Evolutionary conservation across 2,888 invertebrate species (phyloP).

Genomic region (Drosophila meridiana): DNA sequence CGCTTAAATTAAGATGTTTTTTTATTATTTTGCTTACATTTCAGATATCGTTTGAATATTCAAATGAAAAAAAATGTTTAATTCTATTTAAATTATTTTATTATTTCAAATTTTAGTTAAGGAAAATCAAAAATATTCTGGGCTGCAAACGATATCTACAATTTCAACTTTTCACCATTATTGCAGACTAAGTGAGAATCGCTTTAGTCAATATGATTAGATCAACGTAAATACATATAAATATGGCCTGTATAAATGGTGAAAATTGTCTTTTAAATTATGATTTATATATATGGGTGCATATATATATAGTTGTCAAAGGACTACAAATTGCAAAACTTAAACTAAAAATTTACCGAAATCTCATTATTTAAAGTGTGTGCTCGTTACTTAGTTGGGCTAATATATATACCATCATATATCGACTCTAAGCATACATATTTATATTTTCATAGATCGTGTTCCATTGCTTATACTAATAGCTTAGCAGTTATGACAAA

Average conservation of each 20-base stretch:
- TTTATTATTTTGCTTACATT: constrained; percentile 10
- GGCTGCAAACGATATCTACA: constrained; percentile 40
- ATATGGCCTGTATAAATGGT: constrained; percentile 59
- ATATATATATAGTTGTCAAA: constrained; percentile 14
- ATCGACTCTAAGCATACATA: constrained; percentile 24
- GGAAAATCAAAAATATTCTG: constrained; percentile 9
- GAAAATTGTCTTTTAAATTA: constrained; percentile 29
- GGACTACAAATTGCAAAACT: constrained; percentile 40
- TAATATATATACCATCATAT: constrained; percentile 28
- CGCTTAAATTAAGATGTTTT: background rate
- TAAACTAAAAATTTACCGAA: constrained; percentile 40
- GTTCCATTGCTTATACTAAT: constrained; percentile 34
- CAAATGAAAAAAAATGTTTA: background rate
- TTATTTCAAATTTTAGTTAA: background rate
- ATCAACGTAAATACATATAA: constrained; percentile 55
- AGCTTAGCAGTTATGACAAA: constrained; percentile 72
- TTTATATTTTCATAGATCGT: constrained; percentile 22
- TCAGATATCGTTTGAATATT: constrained; percentile 25
- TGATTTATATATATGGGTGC: background rate
- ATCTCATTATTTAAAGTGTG: constrained; percentile 27
- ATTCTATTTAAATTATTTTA: background rate
- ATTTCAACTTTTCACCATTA: constrained; percentile 51
- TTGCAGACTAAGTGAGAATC: constrained; percentile 56
- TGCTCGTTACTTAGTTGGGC: constrained; percentile 19
- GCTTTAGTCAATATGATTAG: constrained; percentile 60